Base-by-base conservation (phyloP, 1,140 invertebrate genomes). In the Drosophila littoralis region DNA sequence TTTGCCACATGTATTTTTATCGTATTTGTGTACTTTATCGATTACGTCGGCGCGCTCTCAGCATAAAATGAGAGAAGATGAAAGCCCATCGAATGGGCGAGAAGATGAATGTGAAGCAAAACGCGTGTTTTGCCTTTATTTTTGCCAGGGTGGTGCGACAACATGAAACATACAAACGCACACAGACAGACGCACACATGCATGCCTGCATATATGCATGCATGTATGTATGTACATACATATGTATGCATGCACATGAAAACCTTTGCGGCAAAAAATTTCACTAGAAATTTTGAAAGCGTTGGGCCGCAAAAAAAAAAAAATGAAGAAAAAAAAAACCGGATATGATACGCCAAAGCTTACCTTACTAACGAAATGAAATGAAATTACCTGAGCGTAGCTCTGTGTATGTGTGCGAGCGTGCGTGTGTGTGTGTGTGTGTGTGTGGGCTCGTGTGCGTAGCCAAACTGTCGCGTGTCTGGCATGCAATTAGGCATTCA, bases 251-350 rank as follows among this genome's bases (percentile, higher is more conserved):
- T 55, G 17, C 28, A 32, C 17, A 72, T 70, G 32, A 77, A 72
- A 72, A 61, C 75, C 51, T 45, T 69, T 57, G 74, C 61, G 28
- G 46, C 48, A 60, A 59, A 64, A 43, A 81, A 81, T 89, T 89
- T 89, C 84, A 78, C 80, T 80, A 89, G 81, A 89, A 88, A 88
- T 84, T 89, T 78, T 89, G 77, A 88, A 89, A 89, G 80, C 80
- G 84, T 54, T 77, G 59, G 61, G 72, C 66, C 51, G 68, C 81
- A 69, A 84, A 83, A 86, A 22, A 22, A 69, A 84, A 83, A 86
- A 22, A 22, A 22, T 22, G 22, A 22, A 22, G 22, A 22, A 22
- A 22, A 22, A 22, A 81, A 88, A 88, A 89, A 89, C 84, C 84
- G 84, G 84, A 89, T 89, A 89, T 89, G 67, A 75, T 83, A 74